Percentiles rank a stretch among this genome's conserved stretches.
Conservation (phyloP, 1,140 invertebrate species). For the Solenopsis invicta region DNA sequence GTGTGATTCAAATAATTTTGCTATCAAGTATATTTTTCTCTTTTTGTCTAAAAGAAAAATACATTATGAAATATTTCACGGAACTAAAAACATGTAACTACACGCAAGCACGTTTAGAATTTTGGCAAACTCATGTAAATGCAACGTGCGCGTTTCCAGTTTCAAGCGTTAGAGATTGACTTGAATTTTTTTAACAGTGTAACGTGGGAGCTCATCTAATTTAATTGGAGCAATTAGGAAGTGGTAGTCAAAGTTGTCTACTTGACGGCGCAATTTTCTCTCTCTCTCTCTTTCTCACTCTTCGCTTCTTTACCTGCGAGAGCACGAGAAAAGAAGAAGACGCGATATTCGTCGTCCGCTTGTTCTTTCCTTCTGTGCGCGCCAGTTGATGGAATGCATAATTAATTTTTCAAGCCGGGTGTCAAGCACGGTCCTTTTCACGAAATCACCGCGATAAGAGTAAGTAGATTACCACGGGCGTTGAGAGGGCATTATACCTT, state of each 20-base stretch:
- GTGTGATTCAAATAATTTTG: neutral
- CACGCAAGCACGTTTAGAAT: neutral
- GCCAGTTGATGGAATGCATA: constrained; percentile 72
- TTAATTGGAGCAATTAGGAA: constrained; percentile 72
- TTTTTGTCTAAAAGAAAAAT: neutral
- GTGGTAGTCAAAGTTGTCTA: constrained; percentile 49
- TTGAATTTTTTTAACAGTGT: constrained; percentile 27
- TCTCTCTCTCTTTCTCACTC: neutral
- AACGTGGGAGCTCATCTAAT: constrained; percentile 54
- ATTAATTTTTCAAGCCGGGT: constrained; percentile 72
- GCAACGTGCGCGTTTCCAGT: neutral
- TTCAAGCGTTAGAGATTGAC: constrained; percentile 16
- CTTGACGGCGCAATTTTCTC: constrained; percentile 19
- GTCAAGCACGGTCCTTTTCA: constrained; percentile 69
- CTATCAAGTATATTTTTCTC: neutral
- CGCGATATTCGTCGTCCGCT: constrained; percentile 14
- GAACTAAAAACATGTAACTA: neutral
- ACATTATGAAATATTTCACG: neutral
- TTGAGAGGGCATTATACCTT: constrained; percentile 56
- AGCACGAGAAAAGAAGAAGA: constrained; percentile 22
- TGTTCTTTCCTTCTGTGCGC: constrained; percentile 30
- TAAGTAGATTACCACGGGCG: constrained; percentile 59
- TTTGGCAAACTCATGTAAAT: neutral
- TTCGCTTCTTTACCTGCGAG: neutral
- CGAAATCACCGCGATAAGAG: constrained; percentile 69